Percentiles rank a stretch among this genome's conserved stretches.
Conservation (phyloP, 2,797 vertebrate species). For the Cephalopachus bancanus region DNA sequence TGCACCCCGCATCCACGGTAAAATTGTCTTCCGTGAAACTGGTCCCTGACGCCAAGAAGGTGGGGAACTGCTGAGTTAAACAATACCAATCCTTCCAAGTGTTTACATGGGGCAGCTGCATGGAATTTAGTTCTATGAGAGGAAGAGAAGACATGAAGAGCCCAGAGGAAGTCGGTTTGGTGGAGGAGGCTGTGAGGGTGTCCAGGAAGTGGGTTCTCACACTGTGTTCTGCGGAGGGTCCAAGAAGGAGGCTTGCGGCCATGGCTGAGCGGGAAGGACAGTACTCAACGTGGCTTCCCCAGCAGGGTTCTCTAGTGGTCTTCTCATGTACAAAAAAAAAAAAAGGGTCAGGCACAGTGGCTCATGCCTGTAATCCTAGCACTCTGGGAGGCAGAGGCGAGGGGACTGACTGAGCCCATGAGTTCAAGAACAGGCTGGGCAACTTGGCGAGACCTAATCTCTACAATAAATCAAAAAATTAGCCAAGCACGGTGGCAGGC, state of each 20-base stretch:
- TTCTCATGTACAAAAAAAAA: neutral
- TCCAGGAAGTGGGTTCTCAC: slow-evolving; percentile 55
- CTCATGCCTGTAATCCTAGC: too few species aligned
- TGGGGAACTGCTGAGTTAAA: neutral
- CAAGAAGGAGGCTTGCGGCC: neutral
- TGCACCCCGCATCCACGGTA: too few species aligned
- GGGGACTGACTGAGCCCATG: too few species aligned
- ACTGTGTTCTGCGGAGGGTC: neutral
- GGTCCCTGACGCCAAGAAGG: too few species aligned
- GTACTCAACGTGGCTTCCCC: neutral
- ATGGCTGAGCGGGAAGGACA: neutral
- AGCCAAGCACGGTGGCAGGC: too few species aligned
- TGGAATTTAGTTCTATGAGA: neutral
- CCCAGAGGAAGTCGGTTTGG: neutral
- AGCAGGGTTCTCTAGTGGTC: fast-evolving
- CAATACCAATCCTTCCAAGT: neutral
- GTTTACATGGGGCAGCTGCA: neutral
- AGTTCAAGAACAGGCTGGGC: too few species aligned
- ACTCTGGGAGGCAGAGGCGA: too few species aligned
- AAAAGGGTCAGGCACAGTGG: too few species aligned
- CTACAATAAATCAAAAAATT: too few species aligned
- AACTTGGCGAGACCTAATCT: too few species aligned
- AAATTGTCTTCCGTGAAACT: too few species aligned
- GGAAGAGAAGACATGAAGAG: neutral
- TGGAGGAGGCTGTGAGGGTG: neutral